phyloP scores from a whole-genome alignment of 2,888 invertebrate species.

The Lepidocyrtoides sp. region DNA sequence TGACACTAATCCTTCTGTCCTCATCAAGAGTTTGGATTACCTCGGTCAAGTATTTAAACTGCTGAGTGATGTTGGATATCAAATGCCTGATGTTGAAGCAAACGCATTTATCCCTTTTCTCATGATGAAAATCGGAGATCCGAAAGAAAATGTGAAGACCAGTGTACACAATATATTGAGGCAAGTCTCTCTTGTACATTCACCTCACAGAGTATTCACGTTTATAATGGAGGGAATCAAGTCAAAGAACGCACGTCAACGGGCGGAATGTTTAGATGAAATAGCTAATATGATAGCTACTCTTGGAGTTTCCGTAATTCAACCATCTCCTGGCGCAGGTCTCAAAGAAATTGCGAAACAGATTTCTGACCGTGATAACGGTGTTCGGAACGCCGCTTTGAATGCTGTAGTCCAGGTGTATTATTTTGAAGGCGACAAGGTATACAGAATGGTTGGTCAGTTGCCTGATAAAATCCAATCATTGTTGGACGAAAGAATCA shows the following conservation, averaged over 20 bases:
- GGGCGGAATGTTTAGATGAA: constrained; percentile 98
- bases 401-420: constrained; percentile 97
- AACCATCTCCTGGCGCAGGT: constrained; percentile 92
- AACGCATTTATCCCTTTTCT: constrained; percentile 98
- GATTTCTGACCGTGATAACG: constrained; percentile 98
- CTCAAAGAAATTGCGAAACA: constrained; percentile 97
- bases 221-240: constrained; percentile 98
- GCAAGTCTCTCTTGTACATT: constrained; percentile 94
- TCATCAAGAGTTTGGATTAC: constrained; percentile 98
- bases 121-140: constrained; percentile 95
- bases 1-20: constrained; percentile 99
- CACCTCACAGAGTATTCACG: constrained; percentile 95
- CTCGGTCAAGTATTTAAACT: constrained; percentile 93
- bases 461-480: constrained; percentile 98
- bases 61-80: constrained; percentile 92
- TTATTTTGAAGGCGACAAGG: constrained; percentile 95
- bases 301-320: constrained; percentile 94
- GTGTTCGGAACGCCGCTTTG: constrained; percentile 97
- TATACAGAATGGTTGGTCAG: constrained; percentile 97
- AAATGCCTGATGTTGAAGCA: constrained; percentile 96
- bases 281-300: constrained; percentile 94
- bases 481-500: constrained; percentile 97
- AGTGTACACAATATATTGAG: constrained; percentile 95
- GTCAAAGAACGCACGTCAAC: constrained; percentile 98
- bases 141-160: constrained; percentile 97